Evolutionary conservation across 1,140 invertebrate species (phyloP).

Genomic region (Physella acuta): DNA sequence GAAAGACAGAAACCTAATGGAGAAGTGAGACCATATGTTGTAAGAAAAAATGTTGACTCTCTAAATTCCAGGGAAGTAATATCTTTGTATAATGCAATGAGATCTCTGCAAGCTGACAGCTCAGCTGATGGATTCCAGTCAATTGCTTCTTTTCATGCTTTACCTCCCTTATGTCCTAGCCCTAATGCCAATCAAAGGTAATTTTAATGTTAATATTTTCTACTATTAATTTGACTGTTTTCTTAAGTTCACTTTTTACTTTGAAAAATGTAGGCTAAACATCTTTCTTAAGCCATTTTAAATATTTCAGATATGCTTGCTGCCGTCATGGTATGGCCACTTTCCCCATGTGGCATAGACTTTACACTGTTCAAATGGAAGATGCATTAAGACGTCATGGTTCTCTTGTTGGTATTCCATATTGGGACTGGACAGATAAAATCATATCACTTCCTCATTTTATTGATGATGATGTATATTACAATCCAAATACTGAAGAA

Average conservation of each 20-base stretch:
- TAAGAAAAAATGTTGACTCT: conserved; percentile 23
- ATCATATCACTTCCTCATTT: conserved; percentile 19
- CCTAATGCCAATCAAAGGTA: conserved; percentile 14
- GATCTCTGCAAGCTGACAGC: conserved; percentile 24
- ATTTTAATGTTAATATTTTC: no score
- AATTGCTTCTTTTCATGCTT: conserved; percentile 32
- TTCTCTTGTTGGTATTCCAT: conserved; percentile 31
- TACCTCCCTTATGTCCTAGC: conserved; percentile 30
- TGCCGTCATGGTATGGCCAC: conserved; percentile 35
- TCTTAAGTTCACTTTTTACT: no score
- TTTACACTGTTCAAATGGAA: conserved; percentile 36
- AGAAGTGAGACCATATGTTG: neutral
- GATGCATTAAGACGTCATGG: conserved; percentile 34
- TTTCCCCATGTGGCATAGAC: conserved; percentile 37
- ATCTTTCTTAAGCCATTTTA: no score
- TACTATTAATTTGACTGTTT: no score
- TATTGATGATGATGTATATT: conserved; percentile 19
- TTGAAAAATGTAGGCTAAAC: no score
- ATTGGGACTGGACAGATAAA: conserved; percentile 30
- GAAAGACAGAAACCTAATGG: neutral
- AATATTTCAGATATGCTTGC: conserved; percentile 30
- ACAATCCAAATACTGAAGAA: neutral
- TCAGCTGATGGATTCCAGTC: conserved; percentile 31
- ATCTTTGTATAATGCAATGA: conserved; percentile 23
- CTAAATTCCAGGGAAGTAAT: conserved; percentile 21